A percentile compares a stretch with the other conserved stretches of the same genome.
Conservation (phyloP, 2,113 vertebrate species). For the Phalacrocorax aristotelis region DNA sequence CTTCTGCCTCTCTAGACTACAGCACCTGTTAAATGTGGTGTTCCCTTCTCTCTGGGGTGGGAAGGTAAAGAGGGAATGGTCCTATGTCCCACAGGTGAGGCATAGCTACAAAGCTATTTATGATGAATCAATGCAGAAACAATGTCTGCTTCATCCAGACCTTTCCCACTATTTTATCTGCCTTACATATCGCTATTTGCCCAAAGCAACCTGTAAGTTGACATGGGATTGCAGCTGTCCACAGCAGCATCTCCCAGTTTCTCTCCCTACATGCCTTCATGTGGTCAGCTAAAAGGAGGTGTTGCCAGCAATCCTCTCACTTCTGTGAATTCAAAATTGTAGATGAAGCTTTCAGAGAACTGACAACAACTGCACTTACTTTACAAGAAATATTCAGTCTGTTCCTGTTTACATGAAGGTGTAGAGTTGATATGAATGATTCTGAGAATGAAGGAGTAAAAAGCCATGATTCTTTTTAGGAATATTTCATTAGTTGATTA, state of each 20-base stretch:
- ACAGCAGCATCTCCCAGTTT: neutral
- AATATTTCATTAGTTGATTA: neutral
- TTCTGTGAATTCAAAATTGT: neutral
- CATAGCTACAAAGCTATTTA: neutral
- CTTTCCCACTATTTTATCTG: neutral
- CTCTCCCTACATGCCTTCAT: neutral
- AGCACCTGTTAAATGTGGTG: neutral
- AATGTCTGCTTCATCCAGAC: neutral
- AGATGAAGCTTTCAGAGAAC: neutral
- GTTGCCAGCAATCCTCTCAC: fast-evolving
- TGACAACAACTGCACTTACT: neutral
- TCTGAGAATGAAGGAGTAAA: neutral
- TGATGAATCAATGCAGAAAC: neutral
- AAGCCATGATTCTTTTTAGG: neutral
- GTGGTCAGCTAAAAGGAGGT: neutral
- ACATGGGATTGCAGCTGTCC: neutral
- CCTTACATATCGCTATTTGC: neutral
- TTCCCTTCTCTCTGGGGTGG: neutral
- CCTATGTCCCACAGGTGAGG: too few species aligned
- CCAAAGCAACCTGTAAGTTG: neutral
- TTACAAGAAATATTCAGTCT: neutral
- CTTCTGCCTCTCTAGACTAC: neutral
- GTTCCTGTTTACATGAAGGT: neutral
- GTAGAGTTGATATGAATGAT: neutral
- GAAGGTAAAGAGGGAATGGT: neutral